phyloP scores from a whole-genome alignment of 2,113 vertebrate genomes.

The Irena cyanogastra region DNA sequence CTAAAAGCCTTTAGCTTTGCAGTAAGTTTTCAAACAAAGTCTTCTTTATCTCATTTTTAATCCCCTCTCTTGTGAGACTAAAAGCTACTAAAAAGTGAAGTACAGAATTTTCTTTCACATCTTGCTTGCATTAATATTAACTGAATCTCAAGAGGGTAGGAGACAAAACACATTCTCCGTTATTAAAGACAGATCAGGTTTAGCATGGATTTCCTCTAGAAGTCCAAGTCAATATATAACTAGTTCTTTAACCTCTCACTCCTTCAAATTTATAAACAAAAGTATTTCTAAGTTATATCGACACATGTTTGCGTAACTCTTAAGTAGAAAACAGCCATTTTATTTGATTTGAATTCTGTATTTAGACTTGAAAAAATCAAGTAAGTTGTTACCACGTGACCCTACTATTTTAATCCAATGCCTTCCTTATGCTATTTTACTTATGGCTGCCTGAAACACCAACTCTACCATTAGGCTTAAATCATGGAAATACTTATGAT shows the following conservation, averaged over 20 bases:
- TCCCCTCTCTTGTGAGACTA: not conserved
- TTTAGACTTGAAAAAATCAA: not conserved
- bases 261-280: not conserved
- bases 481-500: not conserved
- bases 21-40: not conserved
- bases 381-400: not conserved
- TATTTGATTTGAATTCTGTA: not conserved
- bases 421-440: not conserved
- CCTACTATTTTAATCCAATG: not conserved
- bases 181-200: constrained; percentile 6
- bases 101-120: not conserved
- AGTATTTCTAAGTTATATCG: not conserved
- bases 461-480: not conserved
- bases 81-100: not conserved
- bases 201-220: not conserved
- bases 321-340: not conserved
- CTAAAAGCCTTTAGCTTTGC: not conserved
- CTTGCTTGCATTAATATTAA: constrained; percentile 1
- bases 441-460: not conserved
- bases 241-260: not conserved
- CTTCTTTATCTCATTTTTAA: not conserved
- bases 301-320: not conserved
- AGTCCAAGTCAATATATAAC: not conserved
- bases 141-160: not conserved
- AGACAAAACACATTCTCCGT: not conserved